Evolutionary conservation across 2,113 vertebrate species (phyloP).

Genomic region (Willisornis vidua): DNA sequence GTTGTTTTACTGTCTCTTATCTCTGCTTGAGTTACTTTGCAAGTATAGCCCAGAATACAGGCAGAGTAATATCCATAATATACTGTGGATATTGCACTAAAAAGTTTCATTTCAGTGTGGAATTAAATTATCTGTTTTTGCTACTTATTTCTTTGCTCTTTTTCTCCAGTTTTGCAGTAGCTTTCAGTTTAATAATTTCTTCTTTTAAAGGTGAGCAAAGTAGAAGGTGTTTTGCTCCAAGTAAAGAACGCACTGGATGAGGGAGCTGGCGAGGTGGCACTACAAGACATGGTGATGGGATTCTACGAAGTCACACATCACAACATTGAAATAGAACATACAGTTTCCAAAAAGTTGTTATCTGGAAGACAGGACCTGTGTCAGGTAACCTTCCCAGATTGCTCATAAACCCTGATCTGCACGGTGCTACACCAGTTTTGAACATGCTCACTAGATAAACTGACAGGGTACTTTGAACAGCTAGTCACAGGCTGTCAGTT

Average conservation of each 20-base stretch:
- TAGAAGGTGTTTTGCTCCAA: conserved; percentile 82
- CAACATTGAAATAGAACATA: neutral
- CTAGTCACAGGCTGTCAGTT: neutral
- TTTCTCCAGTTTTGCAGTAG: neutral
- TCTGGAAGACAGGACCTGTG: conserved; percentile 84
- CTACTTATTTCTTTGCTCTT: neutral
- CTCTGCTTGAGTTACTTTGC: neutral
- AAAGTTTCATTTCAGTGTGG: neutral
- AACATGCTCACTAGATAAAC: neutral
- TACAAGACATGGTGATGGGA: conserved; percentile 69
- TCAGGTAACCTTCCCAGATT: conserved; percentile 76
- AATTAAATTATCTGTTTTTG: neutral
- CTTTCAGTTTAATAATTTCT: neutral
- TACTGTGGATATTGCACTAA: neutral
- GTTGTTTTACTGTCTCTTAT: neutral
- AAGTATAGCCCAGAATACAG: neutral
- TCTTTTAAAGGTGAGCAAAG: conserved; percentile 81
- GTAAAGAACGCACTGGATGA: conserved; percentile 69
- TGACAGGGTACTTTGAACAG: neutral
- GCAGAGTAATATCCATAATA: neutral
- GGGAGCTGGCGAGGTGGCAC: neutral
- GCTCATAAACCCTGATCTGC: neutral
- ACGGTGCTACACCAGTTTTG: neutral
- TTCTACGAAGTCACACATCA: conserved; percentile 75
- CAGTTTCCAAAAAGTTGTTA: conserved; percentile 59